Evolutionary conservation across 2,797 vertebrate genomes (phyloP).

Genomic region (Siniperca obscura): DNA sequence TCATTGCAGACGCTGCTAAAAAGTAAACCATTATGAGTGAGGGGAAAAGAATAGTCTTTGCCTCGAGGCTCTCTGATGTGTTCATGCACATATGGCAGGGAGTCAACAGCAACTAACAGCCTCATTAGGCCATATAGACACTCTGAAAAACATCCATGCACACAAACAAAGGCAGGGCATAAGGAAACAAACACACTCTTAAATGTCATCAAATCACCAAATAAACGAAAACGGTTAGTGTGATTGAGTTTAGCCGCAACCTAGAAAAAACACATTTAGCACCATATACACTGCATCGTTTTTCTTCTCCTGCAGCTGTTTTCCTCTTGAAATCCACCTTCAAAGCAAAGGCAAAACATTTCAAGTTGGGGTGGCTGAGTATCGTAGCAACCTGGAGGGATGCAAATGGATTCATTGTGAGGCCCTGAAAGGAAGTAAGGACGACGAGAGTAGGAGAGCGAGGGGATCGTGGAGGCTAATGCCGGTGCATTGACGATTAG

Average conservation of each 20-base stretch:
- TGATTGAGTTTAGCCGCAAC: conserved; percentile 20
- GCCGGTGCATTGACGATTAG: conserved; percentile 58
- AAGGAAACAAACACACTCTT: conserved; percentile 26
- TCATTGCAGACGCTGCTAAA: conserved; percentile 48
- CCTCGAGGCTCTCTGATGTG: conserved; percentile 63
- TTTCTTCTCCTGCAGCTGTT: conserved; percentile 64
- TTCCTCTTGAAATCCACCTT: conserved; percentile 68
- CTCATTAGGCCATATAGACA: conserved; percentile 71
- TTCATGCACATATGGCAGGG: conserved; percentile 65
- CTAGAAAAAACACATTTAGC: conserved; percentile 38
- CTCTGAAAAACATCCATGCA: conserved; percentile 42
- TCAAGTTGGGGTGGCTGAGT: conserved; percentile 67
- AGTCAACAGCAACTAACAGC: conserved; percentile 68
- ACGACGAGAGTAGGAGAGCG: conserved; percentile 53
- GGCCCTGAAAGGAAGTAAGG: conserved; percentile 69
- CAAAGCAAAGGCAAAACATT: conserved; percentile 75
- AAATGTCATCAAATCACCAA: conserved; percentile 54
- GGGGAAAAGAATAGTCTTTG: conserved; percentile 24
- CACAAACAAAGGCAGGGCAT: conserved; percentile 45
- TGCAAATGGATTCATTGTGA: conserved; percentile 80
- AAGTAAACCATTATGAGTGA: conserved; percentile 54
- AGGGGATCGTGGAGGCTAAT: conserved; percentile 53
- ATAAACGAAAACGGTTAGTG: conserved; percentile 50
- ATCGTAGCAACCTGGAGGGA: conserved; percentile 82
- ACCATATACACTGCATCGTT: conserved; percentile 16